These are phyloP conservation scores for Protodeltote pygarga DNA, from an alignment of 2,888 invertebrate genomes.

Conservation along the genomic window DNA sequence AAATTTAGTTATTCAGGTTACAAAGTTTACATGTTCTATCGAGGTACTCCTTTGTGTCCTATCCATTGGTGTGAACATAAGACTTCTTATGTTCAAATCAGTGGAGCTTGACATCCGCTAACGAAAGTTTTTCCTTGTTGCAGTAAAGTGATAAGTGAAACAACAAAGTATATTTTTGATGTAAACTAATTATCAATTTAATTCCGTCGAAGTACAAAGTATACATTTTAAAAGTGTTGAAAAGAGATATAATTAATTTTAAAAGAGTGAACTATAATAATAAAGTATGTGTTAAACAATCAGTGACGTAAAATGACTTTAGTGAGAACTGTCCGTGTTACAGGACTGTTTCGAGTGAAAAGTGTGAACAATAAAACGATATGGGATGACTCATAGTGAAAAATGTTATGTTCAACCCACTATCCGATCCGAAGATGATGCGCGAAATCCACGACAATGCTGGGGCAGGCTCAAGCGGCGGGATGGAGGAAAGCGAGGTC, in stretches of 20 bases:
- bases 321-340: conserved; percentile 59
- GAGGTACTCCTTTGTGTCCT: conserved; percentile 69
- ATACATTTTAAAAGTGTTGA: conserved; percentile 68
- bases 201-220: conserved; percentile 83
- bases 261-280: conserved; percentile 61
- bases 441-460: conserved; percentile 85
- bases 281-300: conserved; percentile 66
- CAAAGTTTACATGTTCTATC: conserved; percentile 64
- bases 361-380: conserved; percentile 82
- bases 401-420: conserved; percentile 80
- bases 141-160: conserved; percentile 79
- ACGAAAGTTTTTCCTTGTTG: conserved; percentile 51
- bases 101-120: conserved; percentile 55
- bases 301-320: conserved; percentile 74
- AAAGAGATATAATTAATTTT: conserved; percentile 52
- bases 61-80: conserved; percentile 77
- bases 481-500: conserved; percentile 86
- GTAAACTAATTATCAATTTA: conserved; percentile 69
- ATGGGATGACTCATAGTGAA: conserved; percentile 86
- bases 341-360: conserved; percentile 71
- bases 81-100: conserved; percentile 73
- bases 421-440: conserved; percentile 84
- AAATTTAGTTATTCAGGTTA: conserved; percentile 36
- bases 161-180: conserved; percentile 79
- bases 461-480: conserved; percentile 81